Evolutionary conservation across 2,797 vertebrate genomes (phyloP).

Genomic region (Balearica regulorum): DNA sequence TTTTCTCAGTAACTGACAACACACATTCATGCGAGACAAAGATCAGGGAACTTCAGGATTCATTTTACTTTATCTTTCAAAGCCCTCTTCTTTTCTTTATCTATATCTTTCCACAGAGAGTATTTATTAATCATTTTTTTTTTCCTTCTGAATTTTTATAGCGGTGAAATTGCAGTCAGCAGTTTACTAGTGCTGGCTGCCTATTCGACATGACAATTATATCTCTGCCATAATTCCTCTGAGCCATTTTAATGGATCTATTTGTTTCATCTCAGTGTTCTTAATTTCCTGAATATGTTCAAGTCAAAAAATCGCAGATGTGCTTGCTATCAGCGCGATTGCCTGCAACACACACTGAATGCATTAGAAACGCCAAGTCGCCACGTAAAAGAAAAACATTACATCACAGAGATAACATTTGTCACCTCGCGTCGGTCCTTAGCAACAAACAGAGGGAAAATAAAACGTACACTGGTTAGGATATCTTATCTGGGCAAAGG

Average conservation of each 20-base stretch:
- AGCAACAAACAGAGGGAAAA: slow-evolving; percentile 7
- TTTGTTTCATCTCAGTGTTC: slow-evolving; percentile 65
- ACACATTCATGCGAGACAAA: background rate
- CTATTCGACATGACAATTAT: slow-evolving; percentile 57
- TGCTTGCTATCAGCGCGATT: background rate
- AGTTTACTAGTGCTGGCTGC: slow-evolving; percentile 23
- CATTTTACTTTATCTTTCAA: slow-evolving; percentile 28
- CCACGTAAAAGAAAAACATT: background rate
- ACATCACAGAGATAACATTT: slow-evolving; percentile 47
- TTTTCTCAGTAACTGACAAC: background rate
- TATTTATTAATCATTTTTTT: slow-evolving; percentile 37
- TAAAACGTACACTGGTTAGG: background rate
- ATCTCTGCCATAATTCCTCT: slow-evolving; percentile 51
- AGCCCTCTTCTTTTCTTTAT: background rate
- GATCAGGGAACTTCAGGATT: slow-evolving; percentile 7
- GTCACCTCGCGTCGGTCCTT: background rate
- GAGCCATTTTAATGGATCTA: slow-evolving; percentile 55
- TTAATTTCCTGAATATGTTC: slow-evolving; percentile 65
- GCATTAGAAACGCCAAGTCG: background rate
- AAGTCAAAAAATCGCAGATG: slow-evolving; percentile 23
- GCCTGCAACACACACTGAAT: background rate
- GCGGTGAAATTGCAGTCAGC: background rate
- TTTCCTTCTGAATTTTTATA: slow-evolving; percentile 18
- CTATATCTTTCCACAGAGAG: background rate
- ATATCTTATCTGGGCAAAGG: slow-evolving; percentile 21